Percentiles rank a stretch among this genome's conserved stretches.
Evolutionary conservation across 1,140 invertebrate genomes (phyloP).

Genomic region (Sinella curviseta): DNA sequence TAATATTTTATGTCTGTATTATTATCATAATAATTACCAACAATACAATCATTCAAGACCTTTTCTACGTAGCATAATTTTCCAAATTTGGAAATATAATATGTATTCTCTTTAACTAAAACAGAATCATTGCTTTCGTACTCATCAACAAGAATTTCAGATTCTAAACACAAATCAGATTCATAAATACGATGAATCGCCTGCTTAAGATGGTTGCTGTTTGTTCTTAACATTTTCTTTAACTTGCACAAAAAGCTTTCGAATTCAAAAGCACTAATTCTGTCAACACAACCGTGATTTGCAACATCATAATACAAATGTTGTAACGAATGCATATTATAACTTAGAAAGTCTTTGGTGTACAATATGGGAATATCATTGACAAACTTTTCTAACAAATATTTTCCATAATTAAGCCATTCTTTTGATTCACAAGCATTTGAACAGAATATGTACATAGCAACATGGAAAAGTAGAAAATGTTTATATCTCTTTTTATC

Average conservation of each 20-base stretch:
- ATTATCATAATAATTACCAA: no score
- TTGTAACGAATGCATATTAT: conserved; percentile 7
- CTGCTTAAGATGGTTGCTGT: not conserved
- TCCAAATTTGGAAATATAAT: no score
- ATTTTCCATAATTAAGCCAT: not conserved
- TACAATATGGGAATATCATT: not conserved
- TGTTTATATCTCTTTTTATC: conserved; percentile 16
- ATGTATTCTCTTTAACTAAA: no score
- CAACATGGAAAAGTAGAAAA: conserved; percentile 38
- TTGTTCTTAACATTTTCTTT: conserved; percentile 29
- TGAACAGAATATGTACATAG: conserved; percentile 27
- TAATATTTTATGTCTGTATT: no score
- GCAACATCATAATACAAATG: not conserved
- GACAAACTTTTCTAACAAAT: not conserved
- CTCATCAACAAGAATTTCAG: no score
- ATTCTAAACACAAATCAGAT: not conserved
- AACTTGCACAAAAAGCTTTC: conserved; percentile 40
- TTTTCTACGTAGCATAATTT: no score
- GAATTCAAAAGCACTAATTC: conserved; percentile 42
- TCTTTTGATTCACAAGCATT: not conserved
- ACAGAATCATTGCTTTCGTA: not conserved
- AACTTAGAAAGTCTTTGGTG: not conserved
- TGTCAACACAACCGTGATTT: conserved; percentile 32
- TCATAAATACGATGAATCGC: not conserved
- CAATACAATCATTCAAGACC: no score